These are phyloP conservation scores for Aeoliscus strigatus DNA, from an alignment of 2,797 vertebrate genomes.

Conservation along the genomic window DNA sequence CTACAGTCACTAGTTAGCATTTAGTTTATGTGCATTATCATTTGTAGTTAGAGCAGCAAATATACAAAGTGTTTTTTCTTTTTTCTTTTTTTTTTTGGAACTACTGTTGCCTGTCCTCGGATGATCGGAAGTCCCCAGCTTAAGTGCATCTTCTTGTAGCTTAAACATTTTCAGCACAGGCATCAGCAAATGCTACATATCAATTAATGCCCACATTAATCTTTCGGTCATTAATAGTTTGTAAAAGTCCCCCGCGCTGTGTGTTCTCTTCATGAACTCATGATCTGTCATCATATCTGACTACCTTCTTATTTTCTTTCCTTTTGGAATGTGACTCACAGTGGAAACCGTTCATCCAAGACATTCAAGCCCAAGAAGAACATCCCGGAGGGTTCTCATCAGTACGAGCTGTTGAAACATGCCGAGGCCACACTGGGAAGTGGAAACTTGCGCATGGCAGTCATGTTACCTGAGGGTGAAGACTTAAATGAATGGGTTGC, in stretches of 20 bases:
- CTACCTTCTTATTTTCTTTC: slow-evolving; percentile 14
- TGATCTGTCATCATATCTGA: slow-evolving; percentile 17
- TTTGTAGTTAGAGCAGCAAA: too few relatives aligned
- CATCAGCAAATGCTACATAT: too few relatives aligned
- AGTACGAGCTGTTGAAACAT: slow-evolving; percentile 93
- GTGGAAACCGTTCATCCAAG: slow-evolving; percentile 90
- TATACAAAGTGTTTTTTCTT: too few relatives aligned
- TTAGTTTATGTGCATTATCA: too few relatives aligned
- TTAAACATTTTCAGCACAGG: too few relatives aligned
- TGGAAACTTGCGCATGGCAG: slow-evolving; percentile 91
- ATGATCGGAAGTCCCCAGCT: too few relatives aligned
- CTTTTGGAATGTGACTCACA: too few relatives aligned
- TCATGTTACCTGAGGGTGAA: slow-evolving; percentile 93
- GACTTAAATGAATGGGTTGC: slow-evolving; percentile 98
- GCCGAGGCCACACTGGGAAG: slow-evolving; percentile 93
- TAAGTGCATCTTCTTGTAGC: too few relatives aligned
- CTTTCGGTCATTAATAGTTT: slow-evolving; percentile 3
- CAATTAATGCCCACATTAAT: not conserved
- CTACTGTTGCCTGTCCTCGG: too few relatives aligned
- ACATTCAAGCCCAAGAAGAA: slow-evolving; percentile 98
- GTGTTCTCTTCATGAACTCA: not conserved
- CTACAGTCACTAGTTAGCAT: too few relatives aligned
- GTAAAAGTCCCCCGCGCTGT: not conserved
- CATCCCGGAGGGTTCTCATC: slow-evolving; percentile 94
- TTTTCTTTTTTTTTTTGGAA: too few relatives aligned